Conservation (phyloP, 2,888 invertebrate species). For the Leucophenga montana region DNA sequence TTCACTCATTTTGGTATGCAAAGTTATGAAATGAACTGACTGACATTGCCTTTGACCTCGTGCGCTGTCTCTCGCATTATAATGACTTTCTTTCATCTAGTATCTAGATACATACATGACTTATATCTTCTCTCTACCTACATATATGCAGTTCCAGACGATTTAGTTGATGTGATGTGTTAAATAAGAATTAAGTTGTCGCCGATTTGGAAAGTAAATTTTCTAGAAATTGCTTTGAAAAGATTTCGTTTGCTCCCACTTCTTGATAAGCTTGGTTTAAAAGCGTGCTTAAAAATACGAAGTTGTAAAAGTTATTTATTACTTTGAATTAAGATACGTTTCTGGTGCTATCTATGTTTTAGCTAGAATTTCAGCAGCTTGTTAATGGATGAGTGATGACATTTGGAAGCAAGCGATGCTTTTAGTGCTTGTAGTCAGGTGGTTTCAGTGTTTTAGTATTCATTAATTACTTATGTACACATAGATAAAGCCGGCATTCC, state of each 20-base stretch:
- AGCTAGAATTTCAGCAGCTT: neutral
- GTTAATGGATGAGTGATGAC: neutral
- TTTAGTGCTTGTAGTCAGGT: neutral
- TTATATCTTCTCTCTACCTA: slow-evolving; percentile 6
- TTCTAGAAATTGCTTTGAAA: neutral
- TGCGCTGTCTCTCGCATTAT: slow-evolving; percentile 1
- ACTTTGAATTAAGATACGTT: neutral
- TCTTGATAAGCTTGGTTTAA: too few relatives aligned
- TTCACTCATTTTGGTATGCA: slow-evolving; percentile 18
- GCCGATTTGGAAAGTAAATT: slow-evolving; percentile 4
- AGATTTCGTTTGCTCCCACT: too few relatives aligned
- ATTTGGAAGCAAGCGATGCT: too few relatives aligned
- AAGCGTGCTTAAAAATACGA: neutral
- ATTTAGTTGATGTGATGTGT: neutral
- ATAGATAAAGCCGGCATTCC: too few relatives aligned
- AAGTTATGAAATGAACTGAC: slow-evolving; percentile 34
- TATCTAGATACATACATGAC: neutral
- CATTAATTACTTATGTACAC: too few relatives aligned
- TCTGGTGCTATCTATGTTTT: neutral
- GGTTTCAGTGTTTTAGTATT: too few relatives aligned
- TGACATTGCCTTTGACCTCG: slow-evolving; percentile 23
- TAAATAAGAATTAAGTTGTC: slow-evolving; percentile 28
- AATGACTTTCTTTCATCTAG: slow-evolving; percentile 23
- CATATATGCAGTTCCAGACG: slow-evolving; percentile 1
- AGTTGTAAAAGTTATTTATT: slow-evolving; percentile 26